Evolutionary conservation across 2,797 vertebrate genomes (phyloP), one percentile per base, ranked within the genome.

Genomic region (Falco novaeseelandiae): DNA sequence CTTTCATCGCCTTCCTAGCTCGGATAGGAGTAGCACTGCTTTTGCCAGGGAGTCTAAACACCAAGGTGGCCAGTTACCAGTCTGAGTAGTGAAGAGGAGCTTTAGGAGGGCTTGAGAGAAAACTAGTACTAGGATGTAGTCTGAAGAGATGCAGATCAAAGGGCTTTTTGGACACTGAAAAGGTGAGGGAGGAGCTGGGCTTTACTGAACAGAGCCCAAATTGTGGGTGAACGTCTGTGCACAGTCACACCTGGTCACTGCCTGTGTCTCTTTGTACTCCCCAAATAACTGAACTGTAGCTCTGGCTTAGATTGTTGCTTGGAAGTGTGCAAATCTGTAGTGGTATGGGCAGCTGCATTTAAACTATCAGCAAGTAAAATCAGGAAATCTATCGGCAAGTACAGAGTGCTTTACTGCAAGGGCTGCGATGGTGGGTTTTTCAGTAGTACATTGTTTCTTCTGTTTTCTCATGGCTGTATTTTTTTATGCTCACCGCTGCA

Each of bases 401-500:
- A 36, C 1, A 26, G 54, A 48, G 61, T 9, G 38, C 22, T 14
- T 34, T 10, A 14, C 51, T 40, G 84, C 51, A 6, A 20, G 46
- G 51, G 29, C 32, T 36, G 26, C 20, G 55, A 6, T 8, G 51
- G 20, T 21, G 55, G 55, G 21, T 1, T 17, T 62, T 21, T n/a
- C 57, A 38, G 48, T 6, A 42, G n/a, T 17, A 7, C 2, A 0
- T 32, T 38, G 21, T 58, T 80, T 74, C 48, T 58, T 34, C 27
- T 38, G n/a, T 38, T 7, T 58, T 57, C 79, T 90, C 30, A 90
- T 3, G 13, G 61, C 18, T 40, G 46, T 62, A 2, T 44, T 67
- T 4, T 85, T 89, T 93, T 61, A 16, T 49, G 44, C 69, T 89
- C 73, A 8, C 36, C 59, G 69, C 82, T 88, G 44, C 97, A 99